Base-by-base conservation (phyloP, 2,888 invertebrate genomes). In the Apamea sordens region DNA sequence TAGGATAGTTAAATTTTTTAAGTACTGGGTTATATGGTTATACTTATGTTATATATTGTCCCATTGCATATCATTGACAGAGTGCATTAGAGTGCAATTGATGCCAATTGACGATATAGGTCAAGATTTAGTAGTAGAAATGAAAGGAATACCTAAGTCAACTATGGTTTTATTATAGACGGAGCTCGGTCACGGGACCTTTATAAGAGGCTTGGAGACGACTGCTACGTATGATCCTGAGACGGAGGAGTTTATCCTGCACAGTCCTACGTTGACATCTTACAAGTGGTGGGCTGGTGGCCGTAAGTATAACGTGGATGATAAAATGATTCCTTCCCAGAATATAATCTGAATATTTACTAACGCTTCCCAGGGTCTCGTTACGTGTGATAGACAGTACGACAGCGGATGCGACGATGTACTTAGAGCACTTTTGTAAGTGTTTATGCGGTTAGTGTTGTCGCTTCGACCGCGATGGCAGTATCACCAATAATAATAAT, bases 261-360 rank as follows among this genome's bases (percentile, higher is more conserved):
- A 99, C 92, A 98, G 98, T 81, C 99, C 99, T 0, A 98, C 98
- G 0, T 93, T 99, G 50, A 98, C 99, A 0, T 98, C 99, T 0
- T 98, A 98, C 92, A 99, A 99, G 96, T 99, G 99, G 99, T 99
- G 99, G 99, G 99, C 99, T 47, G 99, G 99, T 64, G 98, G 99
- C 92, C 97, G 99, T 99, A 96, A 97, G 98, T 98, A 83, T 72
- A 7, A 1, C 1, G 1, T 2, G 24, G 24, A 50, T 65, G 21
- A 18, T 64, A 6, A 21, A n/a, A 32, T 0, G 10, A 15, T 53
- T 32, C n/a, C n/a, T 5, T 41, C 8, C 32, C 13, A 32, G 3
- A 11, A 8, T 1, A 8, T 15, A 8, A 13, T n/a, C 44, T 72
- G 2, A 59, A 53, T 44, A 56, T 71, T 59, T 13, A 11, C 18